Evolutionary conservation across 2,113 vertebrate genomes (phyloP).

Genomic region (Antechinus flavipes): DNA sequence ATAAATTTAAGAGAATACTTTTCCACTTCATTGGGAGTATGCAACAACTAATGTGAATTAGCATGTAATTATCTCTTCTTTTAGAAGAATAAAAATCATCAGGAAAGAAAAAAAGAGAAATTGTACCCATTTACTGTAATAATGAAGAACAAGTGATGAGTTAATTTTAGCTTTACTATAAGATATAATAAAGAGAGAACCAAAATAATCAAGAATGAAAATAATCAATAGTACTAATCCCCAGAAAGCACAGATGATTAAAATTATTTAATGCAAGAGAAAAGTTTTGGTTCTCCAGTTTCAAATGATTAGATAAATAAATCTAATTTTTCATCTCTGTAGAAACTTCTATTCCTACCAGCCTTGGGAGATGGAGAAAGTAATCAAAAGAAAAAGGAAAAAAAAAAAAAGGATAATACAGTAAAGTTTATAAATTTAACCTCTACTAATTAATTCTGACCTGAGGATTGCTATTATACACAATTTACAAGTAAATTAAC

Average conservation of each 20-base stretch:
- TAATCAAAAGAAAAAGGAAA: conserved; percentile 40
- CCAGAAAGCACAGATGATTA: conserved; percentile 67
- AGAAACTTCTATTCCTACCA: conserved; percentile 63
- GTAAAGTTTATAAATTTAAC: conserved; percentile 73
- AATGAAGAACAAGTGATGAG: conserved; percentile 45
- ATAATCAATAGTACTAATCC: conserved; percentile 68
- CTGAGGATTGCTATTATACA: conserved; percentile 65
- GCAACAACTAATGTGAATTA: conserved; percentile 6
- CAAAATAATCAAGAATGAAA: conserved; percentile 70
- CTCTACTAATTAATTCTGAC: conserved; percentile 73
- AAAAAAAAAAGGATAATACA: conserved; percentile 48
- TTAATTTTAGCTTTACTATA: conserved; percentile 57
- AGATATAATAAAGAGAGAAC: conserved; percentile 53
- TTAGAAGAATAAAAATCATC: not conserved
- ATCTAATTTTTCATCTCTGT: conserved; percentile 74
- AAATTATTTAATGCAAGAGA: conserved; percentile 68
- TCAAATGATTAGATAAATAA: conserved; percentile 71
- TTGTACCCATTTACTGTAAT: not conserved
- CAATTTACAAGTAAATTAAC: conserved; percentile 68
- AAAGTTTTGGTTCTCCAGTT: conserved; percentile 61
- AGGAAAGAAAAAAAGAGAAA: conserved; percentile 40
- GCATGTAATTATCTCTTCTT: not conserved
- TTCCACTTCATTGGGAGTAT: not conserved
- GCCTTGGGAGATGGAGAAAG: conserved; percentile 33
- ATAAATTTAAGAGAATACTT: conserved; percentile 9